Percentiles rank a stretch among this genome's conserved stretches.
phyloP scores from a whole-genome alignment of 2,113 vertebrate genomes.

The Motacilla alba region DNA sequence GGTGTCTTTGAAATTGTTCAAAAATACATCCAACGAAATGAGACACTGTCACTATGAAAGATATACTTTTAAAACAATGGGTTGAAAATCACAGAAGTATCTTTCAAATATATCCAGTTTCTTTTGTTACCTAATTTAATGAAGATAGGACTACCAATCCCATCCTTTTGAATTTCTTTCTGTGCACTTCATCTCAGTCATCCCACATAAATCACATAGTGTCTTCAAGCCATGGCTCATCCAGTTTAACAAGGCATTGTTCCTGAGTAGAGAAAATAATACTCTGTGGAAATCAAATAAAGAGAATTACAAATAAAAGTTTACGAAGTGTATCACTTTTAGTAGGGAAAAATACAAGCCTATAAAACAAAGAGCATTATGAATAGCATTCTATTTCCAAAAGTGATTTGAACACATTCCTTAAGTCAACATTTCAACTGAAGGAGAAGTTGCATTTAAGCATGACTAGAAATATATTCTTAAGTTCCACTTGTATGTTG shows the following conservation, averaged over 20 bases:
- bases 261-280: conserved; percentile 6
- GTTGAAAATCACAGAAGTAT: background rate
- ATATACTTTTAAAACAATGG: background rate
- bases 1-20: background rate
- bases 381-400: background rate
- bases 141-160: conserved; percentile 61
- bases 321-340: background rate
- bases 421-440: background rate
- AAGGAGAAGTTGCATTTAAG: background rate
- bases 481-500: background rate
- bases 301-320: background rate
- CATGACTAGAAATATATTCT: background rate
- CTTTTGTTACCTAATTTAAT: conserved; percentile 40
- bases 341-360: background rate
- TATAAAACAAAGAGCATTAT: background rate
- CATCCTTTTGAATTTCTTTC: conserved; percentile 66
- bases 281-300: background rate
- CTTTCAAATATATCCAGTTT: background rate
- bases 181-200: conserved; percentile 74
- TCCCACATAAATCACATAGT: conserved; percentile 73
- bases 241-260: conserved; percentile 68
- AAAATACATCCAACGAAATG: background rate
- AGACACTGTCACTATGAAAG: background rate
- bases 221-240: conserved; percentile 72
- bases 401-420: background rate